Evolutionary conservation across 2,888 invertebrate species (phyloP).

Genomic region (Polia nebulosa): DNA sequence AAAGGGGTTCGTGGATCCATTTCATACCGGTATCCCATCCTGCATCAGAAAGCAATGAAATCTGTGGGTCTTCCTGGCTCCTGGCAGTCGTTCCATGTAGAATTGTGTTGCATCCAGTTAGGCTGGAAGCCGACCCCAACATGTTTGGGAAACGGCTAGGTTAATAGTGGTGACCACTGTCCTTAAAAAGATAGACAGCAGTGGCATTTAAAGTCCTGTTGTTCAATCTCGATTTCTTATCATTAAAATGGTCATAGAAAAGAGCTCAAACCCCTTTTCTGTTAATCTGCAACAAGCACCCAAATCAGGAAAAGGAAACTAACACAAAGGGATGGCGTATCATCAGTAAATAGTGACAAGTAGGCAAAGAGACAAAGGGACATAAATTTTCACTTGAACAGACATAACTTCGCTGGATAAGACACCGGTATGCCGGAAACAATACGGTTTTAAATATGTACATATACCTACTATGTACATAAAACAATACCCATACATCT

Average conservation of each 20-base stretch:
- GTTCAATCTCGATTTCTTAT: background rate
- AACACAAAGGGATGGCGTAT: conserved; percentile 7
- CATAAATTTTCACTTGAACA: conserved; percentile 42
- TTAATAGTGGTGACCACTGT: too few species aligned
- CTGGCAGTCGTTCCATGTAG: too few species aligned
- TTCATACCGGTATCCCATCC: too few species aligned
- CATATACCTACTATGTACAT: background rate
- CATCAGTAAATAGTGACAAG: background rate
- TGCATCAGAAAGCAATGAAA: too few species aligned
- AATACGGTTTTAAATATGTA: conserved; percentile 22
- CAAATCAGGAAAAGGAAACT: conserved; percentile 31
- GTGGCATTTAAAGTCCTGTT: too few species aligned
- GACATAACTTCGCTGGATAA: conserved; percentile 30
- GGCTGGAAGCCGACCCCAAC: too few species aligned
- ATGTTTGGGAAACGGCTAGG: too few species aligned
- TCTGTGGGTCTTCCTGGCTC: too few species aligned
- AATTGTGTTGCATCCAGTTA: too few species aligned
- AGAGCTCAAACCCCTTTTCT: too few species aligned
- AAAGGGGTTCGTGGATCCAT: too few species aligned
- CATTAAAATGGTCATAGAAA: background rate
- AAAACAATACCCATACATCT: background rate
- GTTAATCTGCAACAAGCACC: background rate
- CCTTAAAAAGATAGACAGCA: too few species aligned
- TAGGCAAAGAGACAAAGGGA: conserved; percentile 37
- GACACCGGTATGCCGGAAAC: conserved; percentile 46